These are phyloP conservation scores for Cydia amplana DNA, from an alignment of 1,140 invertebrate genomes.

Conservation along the genomic window DNA sequence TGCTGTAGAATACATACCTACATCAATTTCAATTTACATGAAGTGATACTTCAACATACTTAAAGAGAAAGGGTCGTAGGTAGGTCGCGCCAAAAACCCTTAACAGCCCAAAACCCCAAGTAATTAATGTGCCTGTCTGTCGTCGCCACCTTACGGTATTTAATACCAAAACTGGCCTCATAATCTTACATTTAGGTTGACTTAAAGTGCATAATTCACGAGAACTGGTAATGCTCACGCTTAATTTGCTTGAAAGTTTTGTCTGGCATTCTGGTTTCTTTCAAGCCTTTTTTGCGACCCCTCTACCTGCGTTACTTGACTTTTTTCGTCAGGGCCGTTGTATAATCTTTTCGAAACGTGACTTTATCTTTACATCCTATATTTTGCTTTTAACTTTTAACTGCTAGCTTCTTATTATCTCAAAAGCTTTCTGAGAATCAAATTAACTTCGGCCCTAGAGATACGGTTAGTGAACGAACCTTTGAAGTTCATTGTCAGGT, in stretches of 20 bases:
- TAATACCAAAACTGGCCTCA: not conserved
- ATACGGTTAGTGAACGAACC: not conserved
- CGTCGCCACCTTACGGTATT: not conserved
- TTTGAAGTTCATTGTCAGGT: slow-evolving; percentile 15
- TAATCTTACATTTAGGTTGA: slow-evolving; percentile 3
- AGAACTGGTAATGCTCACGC: slow-evolving; percentile 46
- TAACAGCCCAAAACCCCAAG: not conserved
- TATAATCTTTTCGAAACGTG: slow-evolving; percentile 26
- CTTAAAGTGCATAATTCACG: slow-evolving; percentile 39
- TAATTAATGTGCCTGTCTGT: not conserved
- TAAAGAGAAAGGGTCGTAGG: no score
- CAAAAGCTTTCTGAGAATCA: not conserved
- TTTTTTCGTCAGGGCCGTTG: slow-evolving; percentile 38
- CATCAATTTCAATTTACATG: no score
- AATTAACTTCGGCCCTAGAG: not conserved
- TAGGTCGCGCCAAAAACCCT: no score
- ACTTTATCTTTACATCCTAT: slow-evolving; percentile 15
- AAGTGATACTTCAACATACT: no score
- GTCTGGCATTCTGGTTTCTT: slow-evolving; percentile 42
- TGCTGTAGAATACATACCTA: no score
- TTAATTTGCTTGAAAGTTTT: slow-evolving; percentile 44
- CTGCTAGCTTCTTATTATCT: slow-evolving; percentile 9
- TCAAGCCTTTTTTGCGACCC: slow-evolving; percentile 29
- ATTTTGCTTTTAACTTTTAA: not conserved
- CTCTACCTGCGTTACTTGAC: slow-evolving; percentile 33